A percentile compares a stretch with the other conserved stretches of the same genome.
Conservation (phyloP, 2,797 vertebrate species). For the Caiman crocodilus region DNA sequence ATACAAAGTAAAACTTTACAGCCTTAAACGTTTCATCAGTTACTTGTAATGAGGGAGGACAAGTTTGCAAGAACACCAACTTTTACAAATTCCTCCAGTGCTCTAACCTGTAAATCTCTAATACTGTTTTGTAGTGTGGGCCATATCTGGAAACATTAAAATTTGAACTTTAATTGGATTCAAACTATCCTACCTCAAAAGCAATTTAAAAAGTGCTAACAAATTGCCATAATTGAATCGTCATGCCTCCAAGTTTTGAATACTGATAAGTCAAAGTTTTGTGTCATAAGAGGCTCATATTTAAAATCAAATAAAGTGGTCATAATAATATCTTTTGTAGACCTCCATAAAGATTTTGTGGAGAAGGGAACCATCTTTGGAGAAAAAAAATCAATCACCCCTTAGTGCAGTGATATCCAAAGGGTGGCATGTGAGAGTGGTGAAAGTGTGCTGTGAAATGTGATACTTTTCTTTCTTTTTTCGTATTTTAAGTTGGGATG, state of each 20-base stretch:
- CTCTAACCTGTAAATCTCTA: background rate
- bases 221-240: background rate
- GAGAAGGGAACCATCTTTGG: too few relatives aligned
- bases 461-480: too few relatives aligned
- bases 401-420: too few relatives aligned
- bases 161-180: background rate
- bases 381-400: too few relatives aligned
- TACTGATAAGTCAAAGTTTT: background rate
- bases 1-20: background rate
- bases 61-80: background rate
- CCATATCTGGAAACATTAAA: background rate
- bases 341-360: too few relatives aligned
- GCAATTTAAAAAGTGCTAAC: background rate
- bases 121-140: background rate
- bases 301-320: background rate
- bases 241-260: background rate
- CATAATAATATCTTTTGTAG: background rate
- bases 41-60: too few relatives aligned
- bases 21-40: too few relatives aligned
- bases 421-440: too few relatives aligned
- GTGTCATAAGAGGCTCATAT: background rate
- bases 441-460: too few relatives aligned
- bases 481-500: too few relatives aligned
- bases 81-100: background rate
- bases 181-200: background rate